Evolutionary conservation across 2,113 vertebrate species (phyloP), one percentile per base, ranked within the genome.

Genomic region (Bucco capensis): DNA sequence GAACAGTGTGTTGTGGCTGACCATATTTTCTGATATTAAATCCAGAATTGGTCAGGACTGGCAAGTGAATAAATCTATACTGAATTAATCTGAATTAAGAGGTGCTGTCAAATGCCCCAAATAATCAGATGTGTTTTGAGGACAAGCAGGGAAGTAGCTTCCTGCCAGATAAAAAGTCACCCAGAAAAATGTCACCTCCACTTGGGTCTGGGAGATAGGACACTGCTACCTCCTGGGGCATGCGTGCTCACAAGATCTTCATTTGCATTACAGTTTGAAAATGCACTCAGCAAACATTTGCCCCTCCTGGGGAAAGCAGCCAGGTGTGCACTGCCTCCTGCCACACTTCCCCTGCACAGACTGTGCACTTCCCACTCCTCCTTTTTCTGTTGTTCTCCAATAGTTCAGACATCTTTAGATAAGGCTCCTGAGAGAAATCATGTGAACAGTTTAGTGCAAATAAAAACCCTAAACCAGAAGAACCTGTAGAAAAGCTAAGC

Each of bases 321-420:
- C 46, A 27, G 42, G 33, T 42, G 25, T 44, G 17, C 0, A 0
- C n/a, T 74, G 67, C 30, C 42, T 88, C 42, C 72, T 58, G 58
- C 33, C 0, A 0, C 25, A 3, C n/a, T 47, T 70, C 11, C 12
- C 35, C n/a, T 58, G 27, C 56, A 54, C 28, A 42, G 9, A 40
- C 4, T 1, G 0, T 0, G 0, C 1, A 5, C 56, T 83, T 93
- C 76, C 33, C 4, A 1, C 12, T 54, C 6, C 6, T 49, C 46
- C 8, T 71, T 58, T 72, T 33, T 73, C 38, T 8, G 35, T 69
- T 8, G 27, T 21, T 27, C 18, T 76, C 58, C 19, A 3, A 1
- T 38, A 58, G n/a, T 71, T 76, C 61, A 77, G 65, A 24, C 33
- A 1, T 64, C 85, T 86, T 76, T 73, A 8, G 74, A 28, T 80